phyloP scores from a whole-genome alignment of 2,888 invertebrate genomes.

The Campoletis raptor region DNA sequence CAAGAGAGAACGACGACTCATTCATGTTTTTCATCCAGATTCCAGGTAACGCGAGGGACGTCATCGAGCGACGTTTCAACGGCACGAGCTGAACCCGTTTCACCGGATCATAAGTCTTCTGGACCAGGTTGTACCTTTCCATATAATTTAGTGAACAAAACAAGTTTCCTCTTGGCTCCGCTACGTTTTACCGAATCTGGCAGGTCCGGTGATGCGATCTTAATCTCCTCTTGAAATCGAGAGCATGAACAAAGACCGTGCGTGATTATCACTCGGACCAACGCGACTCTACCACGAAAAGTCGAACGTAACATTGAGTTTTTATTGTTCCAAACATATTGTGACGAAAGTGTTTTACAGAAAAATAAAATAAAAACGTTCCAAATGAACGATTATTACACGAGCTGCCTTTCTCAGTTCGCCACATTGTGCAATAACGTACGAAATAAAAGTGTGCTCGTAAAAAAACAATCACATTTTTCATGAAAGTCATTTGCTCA shows the following conservation, averaged over 20 bases:
- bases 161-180: not conserved
- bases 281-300: slow-evolving; percentile 7
- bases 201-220: slow-evolving; percentile 34
- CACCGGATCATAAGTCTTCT: slow-evolving; percentile 55
- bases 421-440: not conserved
- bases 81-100: slow-evolving; percentile 69
- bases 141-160: slow-evolving; percentile 6
- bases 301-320: slow-evolving; percentile 33
- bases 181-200: slow-evolving; percentile 57
- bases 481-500: not conserved
- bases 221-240: slow-evolving; percentile 62
- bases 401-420: not conserved
- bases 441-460: slow-evolving; percentile 3
- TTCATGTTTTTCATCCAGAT: slow-evolving; percentile 63
- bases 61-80: slow-evolving; percentile 50
- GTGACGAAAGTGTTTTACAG: not conserved
- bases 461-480: slow-evolving; percentile 20
- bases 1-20: slow-evolving; percentile 60
- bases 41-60: slow-evolving; percentile 58
- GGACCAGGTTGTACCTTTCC: slow-evolving; percentile 40
- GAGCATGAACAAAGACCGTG: slow-evolving; percentile 52
- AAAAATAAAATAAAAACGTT: not conserved
- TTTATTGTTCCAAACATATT: slow-evolving; percentile 17
- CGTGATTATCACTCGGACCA: slow-evolving; percentile 5
- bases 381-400: slow-evolving; percentile 13